Evolutionary conservation across 2,797 vertebrate genomes (phyloP).

Genomic region (Myotis vivesi): DNA sequence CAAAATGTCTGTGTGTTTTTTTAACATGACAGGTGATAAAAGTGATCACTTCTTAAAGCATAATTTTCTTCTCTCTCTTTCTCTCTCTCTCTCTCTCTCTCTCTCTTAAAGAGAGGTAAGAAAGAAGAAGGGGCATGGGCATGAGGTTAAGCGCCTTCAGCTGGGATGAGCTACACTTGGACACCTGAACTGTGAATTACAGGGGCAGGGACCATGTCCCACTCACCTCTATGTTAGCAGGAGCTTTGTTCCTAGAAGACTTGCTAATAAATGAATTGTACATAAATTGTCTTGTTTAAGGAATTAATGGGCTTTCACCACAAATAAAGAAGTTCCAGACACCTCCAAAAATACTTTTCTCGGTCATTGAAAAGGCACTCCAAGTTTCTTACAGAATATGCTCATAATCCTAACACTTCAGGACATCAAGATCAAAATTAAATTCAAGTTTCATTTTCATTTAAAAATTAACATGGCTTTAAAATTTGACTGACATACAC

Average conservation of each 20-base stretch:
- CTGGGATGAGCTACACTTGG: slow-evolving; percentile 5
- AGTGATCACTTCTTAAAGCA: slow-evolving; percentile 41
- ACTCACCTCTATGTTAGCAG: not conserved
- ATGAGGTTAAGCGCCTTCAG: slow-evolving; percentile 38
- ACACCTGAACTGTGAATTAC: slow-evolving; percentile 31
- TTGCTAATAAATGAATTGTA: not conserved
- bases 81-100: no score
- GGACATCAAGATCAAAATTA: not conserved
- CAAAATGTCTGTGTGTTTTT: slow-evolving; percentile 34
- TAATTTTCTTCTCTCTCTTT: slow-evolving; percentile 26
- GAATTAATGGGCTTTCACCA: not conserved
- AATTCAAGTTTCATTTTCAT: not conserved
- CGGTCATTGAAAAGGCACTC: not conserved
- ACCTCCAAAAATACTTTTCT: not conserved
- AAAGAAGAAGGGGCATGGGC: slow-evolving; percentile 33
- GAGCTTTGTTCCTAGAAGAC: not conserved
- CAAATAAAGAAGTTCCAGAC: slow-evolving; percentile 20
- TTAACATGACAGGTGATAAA: slow-evolving; percentile 57
- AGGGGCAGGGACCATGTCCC: not conserved
- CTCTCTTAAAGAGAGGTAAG: not conserved
- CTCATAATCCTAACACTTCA: not conserved
- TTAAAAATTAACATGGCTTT: not conserved
- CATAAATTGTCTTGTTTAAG: not conserved
- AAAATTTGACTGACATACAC: not conserved
- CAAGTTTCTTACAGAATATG: not conserved